These are phyloP conservation scores for Brachirus orientalis DNA, from an alignment of 2,113 vertebrate genomes.

Conservation along the genomic window DNA sequence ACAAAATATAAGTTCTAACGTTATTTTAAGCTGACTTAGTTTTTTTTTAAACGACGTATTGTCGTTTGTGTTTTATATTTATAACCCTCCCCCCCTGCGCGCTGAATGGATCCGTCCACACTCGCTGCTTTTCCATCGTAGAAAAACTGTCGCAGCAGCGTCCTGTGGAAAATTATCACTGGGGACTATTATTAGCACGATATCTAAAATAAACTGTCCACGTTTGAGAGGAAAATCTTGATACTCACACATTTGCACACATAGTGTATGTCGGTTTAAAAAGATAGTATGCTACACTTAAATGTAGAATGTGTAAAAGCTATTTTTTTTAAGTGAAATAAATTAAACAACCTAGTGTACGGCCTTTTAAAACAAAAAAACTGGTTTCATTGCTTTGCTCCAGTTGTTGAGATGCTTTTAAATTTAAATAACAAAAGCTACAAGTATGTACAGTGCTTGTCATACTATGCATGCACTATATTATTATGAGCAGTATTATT, in stretches of 20 bases:
- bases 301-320: too few relatives aligned
- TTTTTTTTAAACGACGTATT: fast-evolving
- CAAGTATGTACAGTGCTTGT: too few relatives aligned
- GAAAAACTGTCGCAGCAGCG: slow-evolving; percentile 63
- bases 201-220: slow-evolving; percentile 66
- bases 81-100: background rate
- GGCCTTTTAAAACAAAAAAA: too few relatives aligned
- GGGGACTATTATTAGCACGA: slow-evolving; percentile 68
- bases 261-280: background rate
- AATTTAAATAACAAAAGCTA: too few relatives aligned
- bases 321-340: too few relatives aligned
- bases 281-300: background rate
- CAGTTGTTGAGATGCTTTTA: too few relatives aligned
- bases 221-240: slow-evolving; percentile 31
- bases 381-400: too few relatives aligned
- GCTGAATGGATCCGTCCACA: slow-evolving; percentile 57
- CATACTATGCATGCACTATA: too few relatives aligned
- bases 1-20: fast-evolving
- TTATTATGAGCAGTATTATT: too few relatives aligned
- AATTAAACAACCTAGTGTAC: too few relatives aligned
- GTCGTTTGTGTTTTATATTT: background rate
- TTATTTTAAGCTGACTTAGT: background rate
- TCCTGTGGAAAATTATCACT: slow-evolving; percentile 73
- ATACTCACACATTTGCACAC: background rate
- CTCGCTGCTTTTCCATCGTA: slow-evolving; percentile 50